phyloP scores from a whole-genome alignment of 2,797 vertebrate genomes.

The Orientallactaga sibirica region DNA sequence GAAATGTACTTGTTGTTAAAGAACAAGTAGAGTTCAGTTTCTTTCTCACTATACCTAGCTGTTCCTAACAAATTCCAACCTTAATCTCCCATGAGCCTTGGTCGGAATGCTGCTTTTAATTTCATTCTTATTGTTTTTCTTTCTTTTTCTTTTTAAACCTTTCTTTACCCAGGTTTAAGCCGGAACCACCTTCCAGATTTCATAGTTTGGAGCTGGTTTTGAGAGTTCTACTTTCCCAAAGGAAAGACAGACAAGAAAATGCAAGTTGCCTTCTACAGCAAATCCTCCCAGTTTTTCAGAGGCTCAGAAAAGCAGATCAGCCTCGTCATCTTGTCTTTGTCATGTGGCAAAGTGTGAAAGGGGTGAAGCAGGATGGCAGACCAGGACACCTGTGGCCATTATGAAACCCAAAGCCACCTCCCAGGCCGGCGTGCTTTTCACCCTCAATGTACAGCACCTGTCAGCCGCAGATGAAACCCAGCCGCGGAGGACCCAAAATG shows the following conservation, averaged over 20 bases:
- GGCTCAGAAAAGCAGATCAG: neutral
- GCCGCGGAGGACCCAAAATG: neutral
- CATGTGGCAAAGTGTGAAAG: neutral
- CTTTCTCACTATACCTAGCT: neutral
- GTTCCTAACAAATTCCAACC: slow-evolving; percentile 2
- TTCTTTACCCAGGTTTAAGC: neutral
- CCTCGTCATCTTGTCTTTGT: neutral
- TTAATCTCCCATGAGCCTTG: neutral
- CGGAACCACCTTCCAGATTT: neutral
- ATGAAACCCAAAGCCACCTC: neutral
- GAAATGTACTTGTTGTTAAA: slow-evolving; percentile 16
- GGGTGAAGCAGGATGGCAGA: neutral
- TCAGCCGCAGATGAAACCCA: slow-evolving; percentile 12
- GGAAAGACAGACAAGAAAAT: slow-evolving; percentile 30
- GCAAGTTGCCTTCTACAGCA: neutral
- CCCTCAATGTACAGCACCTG: neutral
- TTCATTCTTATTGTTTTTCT: neutral
- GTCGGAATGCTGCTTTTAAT: neutral
- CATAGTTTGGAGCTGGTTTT: neutral
- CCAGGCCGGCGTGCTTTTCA: neutral
- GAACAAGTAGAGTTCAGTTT: neutral
- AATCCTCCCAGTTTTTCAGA: slow-evolving; percentile 2
- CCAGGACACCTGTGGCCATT: slow-evolving; percentile 64
- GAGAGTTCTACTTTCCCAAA: slow-evolving; percentile 33
- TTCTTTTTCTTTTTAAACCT: neutral